A percentile compares a stretch with the other conserved stretches of the same genome.
Evolutionary conservation across 2,888 invertebrate genomes (phyloP).

Genomic region (Psylliodes chrysocephalus): DNA sequence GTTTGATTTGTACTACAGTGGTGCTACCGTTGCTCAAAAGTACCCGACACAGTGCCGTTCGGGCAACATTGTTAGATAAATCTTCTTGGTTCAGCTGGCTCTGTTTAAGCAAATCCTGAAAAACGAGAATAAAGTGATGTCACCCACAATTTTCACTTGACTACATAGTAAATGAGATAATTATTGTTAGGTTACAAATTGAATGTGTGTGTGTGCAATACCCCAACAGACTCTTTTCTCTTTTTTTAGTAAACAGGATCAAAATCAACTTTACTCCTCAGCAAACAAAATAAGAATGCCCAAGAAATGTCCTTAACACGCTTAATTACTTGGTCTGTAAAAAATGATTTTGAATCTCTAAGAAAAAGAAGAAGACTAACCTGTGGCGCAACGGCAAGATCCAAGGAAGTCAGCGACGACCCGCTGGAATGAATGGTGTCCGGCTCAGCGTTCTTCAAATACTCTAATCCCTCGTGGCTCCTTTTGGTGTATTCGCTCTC

Average conservation of each 20-base stretch:
- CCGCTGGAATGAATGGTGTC: constrained; percentile 69
- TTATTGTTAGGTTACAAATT: no score
- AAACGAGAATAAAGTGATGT: constrained; percentile 18
- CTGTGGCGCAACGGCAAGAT: constrained; percentile 65
- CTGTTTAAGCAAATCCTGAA: constrained; percentile 50
- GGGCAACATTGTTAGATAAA: constrained; percentile 47
- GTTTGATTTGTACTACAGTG: constrained; percentile 87
- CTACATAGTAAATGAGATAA: no score
- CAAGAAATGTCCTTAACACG: no score
- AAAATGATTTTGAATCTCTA: background rate
- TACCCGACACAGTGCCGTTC: constrained; percentile 78
- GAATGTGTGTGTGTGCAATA: no score
- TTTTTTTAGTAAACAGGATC: no score
- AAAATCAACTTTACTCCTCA: no score
- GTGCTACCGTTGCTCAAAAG: constrained; percentile 91
- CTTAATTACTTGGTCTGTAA: no score
- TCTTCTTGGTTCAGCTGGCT: constrained; percentile 44
- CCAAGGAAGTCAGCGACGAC: constrained; percentile 71
- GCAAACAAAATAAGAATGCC: no score
- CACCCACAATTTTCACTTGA: background rate
- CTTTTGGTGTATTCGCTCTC: constrained; percentile 65
- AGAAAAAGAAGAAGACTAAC: no score
- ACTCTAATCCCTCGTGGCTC: constrained; percentile 27
- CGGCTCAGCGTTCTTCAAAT: constrained; percentile 27
- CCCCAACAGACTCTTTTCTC: no score